These are phyloP conservation scores for Chaetodon trifascialis DNA, from an alignment of 2,113 vertebrate species.

Conservation along the genomic window DNA sequence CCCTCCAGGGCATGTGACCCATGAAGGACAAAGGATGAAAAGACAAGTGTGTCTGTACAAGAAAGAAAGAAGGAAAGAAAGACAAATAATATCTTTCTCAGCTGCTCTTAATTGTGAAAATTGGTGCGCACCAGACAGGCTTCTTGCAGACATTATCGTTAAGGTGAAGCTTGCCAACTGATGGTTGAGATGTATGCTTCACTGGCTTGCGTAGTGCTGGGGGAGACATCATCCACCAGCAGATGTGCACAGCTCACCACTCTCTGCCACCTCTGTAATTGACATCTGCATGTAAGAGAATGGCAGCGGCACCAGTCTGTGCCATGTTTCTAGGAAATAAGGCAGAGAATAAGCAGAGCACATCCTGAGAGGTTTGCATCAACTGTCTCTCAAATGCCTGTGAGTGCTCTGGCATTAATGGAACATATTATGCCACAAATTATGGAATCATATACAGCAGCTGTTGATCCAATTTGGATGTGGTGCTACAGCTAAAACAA, in stretches of 20 bases:
- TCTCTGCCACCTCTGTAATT: slow-evolving; percentile 79
- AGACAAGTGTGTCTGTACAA: neutral
- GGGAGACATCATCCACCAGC: slow-evolving; percentile 74
- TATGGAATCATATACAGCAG: slow-evolving; percentile 85
- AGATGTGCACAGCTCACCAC: slow-evolving; percentile 79
- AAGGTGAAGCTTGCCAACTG: slow-evolving; percentile 68
- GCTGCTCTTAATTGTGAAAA: slow-evolving; percentile 30
- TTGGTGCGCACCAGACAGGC: slow-evolving; percentile 6
- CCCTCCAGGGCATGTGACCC: slow-evolving; percentile 51
- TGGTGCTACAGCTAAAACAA: slow-evolving; percentile 74
- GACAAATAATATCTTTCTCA: neutral
- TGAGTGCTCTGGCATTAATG: slow-evolving; percentile 81
- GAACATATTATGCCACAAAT: slow-evolving; percentile 84
- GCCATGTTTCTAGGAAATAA: slow-evolving; percentile 78
- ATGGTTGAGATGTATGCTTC: slow-evolving; percentile 67
- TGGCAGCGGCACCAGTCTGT: slow-evolving; percentile 75
- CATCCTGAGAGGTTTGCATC: slow-evolving; percentile 79
- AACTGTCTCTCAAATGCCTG: slow-evolving; percentile 78
- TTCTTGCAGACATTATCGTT: slow-evolving; percentile 49
- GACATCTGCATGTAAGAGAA: slow-evolving; percentile 80
- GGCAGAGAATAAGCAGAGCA: slow-evolving; percentile 79
- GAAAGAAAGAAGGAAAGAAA: slow-evolving; percentile 16
- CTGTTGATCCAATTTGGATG: slow-evolving; percentile 83
- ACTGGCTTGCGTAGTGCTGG: slow-evolving; percentile 56
- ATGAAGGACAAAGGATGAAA: slow-evolving; percentile 58